Percentiles rank a stretch among this genome's conserved stretches.
Evolutionary conservation across 2,888 invertebrate genomes (phyloP).

Genomic region (Tachina fera): DNA sequence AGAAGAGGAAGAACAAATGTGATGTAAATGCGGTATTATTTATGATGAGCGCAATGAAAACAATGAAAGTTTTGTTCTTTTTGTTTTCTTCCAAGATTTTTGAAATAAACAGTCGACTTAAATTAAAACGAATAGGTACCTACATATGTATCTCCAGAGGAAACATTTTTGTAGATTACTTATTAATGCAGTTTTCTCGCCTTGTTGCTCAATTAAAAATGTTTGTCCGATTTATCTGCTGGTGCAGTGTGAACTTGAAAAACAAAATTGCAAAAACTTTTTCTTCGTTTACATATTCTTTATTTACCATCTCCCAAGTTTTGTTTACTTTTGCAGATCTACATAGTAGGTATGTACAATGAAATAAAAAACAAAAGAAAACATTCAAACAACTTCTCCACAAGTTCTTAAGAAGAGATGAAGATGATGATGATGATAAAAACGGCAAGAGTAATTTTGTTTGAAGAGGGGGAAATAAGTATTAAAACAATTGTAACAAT

Average conservation of each 20-base stretch:
- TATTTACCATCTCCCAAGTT: no score
- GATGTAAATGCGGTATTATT: constrained; percentile 47
- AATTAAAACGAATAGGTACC: not conserved
- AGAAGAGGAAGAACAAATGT: constrained; percentile 29
- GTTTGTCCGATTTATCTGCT: no score
- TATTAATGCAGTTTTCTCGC: no score
- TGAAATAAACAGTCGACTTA: not conserved
- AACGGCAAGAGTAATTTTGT: not conserved
- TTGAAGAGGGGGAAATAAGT: not conserved
- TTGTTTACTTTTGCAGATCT: no score
- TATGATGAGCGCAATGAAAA: not conserved
- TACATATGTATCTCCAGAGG: no score
- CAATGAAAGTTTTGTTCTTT: not conserved
- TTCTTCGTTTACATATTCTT: no score
- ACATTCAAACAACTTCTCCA: constrained; percentile 19
- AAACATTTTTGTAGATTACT: no score
- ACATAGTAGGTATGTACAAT: not conserved
- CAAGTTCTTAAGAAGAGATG: constrained; percentile 19
- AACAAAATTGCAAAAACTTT: no score
- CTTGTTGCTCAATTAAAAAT: no score
- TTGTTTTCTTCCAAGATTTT: constrained; percentile 4
- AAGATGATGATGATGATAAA: constrained; percentile 21
- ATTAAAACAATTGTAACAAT: not conserved
- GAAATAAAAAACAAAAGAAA: not conserved
- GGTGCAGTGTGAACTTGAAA: no score